These are phyloP conservation scores for Cladopsammia gracilis DNA, from an alignment of 64 coral and sea anemone species.

Conservation along the genomic window DNA sequence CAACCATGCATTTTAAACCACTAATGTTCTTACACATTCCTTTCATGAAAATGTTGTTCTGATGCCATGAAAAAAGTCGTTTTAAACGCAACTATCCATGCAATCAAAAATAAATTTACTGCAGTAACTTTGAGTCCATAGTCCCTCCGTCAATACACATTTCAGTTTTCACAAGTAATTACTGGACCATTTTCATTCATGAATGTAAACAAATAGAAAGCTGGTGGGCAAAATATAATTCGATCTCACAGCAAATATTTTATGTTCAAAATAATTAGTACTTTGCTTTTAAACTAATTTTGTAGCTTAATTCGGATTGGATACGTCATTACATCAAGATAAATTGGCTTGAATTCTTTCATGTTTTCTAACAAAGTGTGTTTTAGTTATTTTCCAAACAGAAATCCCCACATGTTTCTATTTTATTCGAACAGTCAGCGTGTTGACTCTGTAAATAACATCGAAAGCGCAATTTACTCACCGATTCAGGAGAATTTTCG, in stretches of 20 bases:
- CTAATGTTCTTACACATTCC: background rate
- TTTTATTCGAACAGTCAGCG: no score
- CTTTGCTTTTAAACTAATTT: slow-evolving; percentile 23
- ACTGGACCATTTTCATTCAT: slow-evolving; percentile 23
- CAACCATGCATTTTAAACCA: background rate
- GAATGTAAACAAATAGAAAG: slow-evolving; percentile 8
- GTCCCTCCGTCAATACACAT: background rate
- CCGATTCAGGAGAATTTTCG: background rate
- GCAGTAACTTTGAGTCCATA: no score
- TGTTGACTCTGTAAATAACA: slow-evolving; percentile 31
- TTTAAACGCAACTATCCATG: no score
- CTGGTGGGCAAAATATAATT: slow-evolving; percentile 26
- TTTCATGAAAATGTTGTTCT: background rate
- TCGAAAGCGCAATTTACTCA: slow-evolving; percentile 6
- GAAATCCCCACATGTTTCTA: background rate
- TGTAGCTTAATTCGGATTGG: slow-evolving; percentile 8
- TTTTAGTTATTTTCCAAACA: background rate
- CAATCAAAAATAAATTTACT: background rate
- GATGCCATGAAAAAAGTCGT: background rate
- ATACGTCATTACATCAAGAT: background rate
- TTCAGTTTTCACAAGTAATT: background rate
- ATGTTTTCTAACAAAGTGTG: background rate
- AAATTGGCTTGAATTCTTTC: slow-evolving; percentile 4
- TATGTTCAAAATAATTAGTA: slow-evolving; percentile 40
- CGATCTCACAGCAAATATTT: slow-evolving; percentile 18